phyloP scores from a whole-genome alignment of 2,113 vertebrate genomes.

The Bombycilla garrulus region DNA sequence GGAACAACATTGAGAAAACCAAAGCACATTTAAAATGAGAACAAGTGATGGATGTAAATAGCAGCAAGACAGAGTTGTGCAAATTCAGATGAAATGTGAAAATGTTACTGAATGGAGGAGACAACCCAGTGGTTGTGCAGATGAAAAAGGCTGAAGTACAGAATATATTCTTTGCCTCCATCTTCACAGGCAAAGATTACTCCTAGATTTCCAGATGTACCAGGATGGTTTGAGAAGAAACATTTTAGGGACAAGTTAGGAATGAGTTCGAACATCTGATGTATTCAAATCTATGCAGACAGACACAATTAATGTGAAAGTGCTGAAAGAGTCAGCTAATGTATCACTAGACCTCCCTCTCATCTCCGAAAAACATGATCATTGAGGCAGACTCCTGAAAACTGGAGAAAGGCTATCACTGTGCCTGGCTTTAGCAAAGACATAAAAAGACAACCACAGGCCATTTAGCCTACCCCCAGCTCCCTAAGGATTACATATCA shows the following conservation, averaged over 20 bases:
- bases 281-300: not conserved
- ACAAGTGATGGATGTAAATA: not conserved
- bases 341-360: not conserved
- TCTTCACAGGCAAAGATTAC: not conserved
- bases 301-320: not conserved
- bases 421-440: not conserved
- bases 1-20: not conserved
- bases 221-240: not conserved
- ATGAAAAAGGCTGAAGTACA: not conserved
- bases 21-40: not conserved
- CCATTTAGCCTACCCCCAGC: not conserved
- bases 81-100: not conserved
- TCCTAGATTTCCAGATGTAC: not conserved
- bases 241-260: not conserved
- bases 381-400: not conserved
- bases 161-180: not conserved
- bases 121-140: not conserved
- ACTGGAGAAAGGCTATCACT: not conserved
- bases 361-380: not conserved
- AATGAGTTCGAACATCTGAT: not conserved
- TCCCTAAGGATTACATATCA: not conserved
- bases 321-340: not conserved
- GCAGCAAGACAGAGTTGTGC: not conserved
- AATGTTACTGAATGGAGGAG: not conserved
- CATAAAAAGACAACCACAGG: not conserved